Evolutionary conservation across 1,140 invertebrate genomes (phyloP), one percentile per base, ranked within the genome.

Genomic region (Lordiphosa stackelbergi): DNA sequence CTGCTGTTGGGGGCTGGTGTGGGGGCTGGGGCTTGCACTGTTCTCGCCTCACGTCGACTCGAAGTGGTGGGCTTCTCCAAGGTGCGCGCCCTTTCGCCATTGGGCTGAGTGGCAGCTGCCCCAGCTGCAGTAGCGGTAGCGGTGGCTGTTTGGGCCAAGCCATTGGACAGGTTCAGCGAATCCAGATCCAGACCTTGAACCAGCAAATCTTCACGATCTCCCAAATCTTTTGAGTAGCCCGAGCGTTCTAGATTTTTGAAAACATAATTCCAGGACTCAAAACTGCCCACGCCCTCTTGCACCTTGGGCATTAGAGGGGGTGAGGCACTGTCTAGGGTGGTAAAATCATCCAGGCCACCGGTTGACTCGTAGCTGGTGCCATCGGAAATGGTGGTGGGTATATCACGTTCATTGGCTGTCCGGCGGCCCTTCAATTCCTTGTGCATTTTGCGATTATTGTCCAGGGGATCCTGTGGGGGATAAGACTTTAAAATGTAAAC

Each of bases 221-320:
- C 84, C 31, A 86, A 51, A 85, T 93, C 91, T 72, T 93, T 93
- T 2, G 90, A 91, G 66, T 94, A 93, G 1, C 93, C 92, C 64
- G 92, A 91, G 65, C 90, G 93, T 56, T 94, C 92, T 3, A 95
- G 87, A 86, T 93, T 93, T 62, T 91, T 90, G 73, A 93, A 95
- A 0, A 95, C 94, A 78, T 93, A 95, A 75, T 94, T 93, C 93
- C 94, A 95, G 43, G 90, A 91, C 56, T 93, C 93, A 55, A 91
- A 92, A 0, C 91, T 91, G 3, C 91, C 91, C 65, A 91, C 90
- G 3, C 90, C 91, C 53, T 92, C 91, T 45, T 88, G 75, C 6
- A 84, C 85, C 31, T 87, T 87, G 12, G 79, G 78, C 16, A 71
- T 81, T 13, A 86, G 49, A 0, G 85, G 74, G 5, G 85, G 85